Evolutionary conservation across 2,888 invertebrate genomes (phyloP).

Genomic region (Cetonia aurata): DNA sequence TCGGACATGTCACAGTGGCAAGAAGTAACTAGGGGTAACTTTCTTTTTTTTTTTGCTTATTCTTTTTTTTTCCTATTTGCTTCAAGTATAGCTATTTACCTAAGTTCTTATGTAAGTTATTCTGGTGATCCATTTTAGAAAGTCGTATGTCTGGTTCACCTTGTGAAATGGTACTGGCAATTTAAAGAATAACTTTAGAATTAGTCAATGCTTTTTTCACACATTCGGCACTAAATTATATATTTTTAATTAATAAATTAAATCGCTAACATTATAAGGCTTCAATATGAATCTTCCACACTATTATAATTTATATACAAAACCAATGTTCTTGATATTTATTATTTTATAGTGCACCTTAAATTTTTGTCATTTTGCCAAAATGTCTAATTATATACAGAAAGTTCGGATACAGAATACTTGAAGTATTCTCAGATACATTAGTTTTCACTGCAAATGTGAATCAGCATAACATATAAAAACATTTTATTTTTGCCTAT

Average conservation of each 20-base stretch:
- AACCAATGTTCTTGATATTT: conserved; percentile 29
- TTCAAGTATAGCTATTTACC: conserved; percentile 14
- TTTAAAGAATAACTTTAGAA: conserved; percentile 31
- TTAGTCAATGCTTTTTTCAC: conserved; percentile 40
- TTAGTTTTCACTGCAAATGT: conserved; percentile 31
- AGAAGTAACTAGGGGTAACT: conserved; percentile 59
- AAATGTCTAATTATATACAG: conserved; percentile 49
- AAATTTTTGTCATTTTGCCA: conserved; percentile 50
- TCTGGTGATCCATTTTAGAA: conserved; percentile 58
- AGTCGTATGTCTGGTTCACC: conserved; percentile 61
- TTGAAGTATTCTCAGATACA: conserved; percentile 22
- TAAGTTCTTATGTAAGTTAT: conserved; percentile 52
- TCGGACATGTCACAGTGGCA: conserved; percentile 55
- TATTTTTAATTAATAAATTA: conserved; percentile 15
- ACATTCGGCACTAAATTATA: conserved; percentile 28
- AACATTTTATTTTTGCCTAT: conserved; percentile 36
- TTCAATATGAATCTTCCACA: neutral
- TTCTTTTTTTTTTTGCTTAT: conserved; percentile 41
- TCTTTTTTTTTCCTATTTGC: conserved; percentile 23
- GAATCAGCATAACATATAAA: conserved; percentile 30
- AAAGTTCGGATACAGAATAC: conserved; percentile 38
- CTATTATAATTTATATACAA: conserved; percentile 23
- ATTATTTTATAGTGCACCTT: conserved; percentile 44
- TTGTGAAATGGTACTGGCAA: conserved; percentile 53
- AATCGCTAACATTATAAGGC: neutral